Evolutionary conservation across 2,113 vertebrate species (phyloP).

Genomic region (Marmota monax): DNA sequence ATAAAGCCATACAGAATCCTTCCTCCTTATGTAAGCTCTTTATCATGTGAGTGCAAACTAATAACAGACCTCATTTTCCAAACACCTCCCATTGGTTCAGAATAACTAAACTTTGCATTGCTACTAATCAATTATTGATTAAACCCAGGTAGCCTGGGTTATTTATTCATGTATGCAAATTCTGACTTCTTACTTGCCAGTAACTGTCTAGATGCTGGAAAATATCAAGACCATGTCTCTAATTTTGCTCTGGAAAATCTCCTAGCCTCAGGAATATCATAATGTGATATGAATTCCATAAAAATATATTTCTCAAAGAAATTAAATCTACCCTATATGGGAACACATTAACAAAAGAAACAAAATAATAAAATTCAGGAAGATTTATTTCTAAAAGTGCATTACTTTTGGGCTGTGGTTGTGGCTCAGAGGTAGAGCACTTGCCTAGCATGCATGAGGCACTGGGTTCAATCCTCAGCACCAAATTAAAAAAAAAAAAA

Average conservation of each 20-base stretch:
- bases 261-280: not conserved
- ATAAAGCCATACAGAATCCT: not conserved
- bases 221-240: not conserved
- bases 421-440: too few relatives aligned
- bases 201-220: not conserved
- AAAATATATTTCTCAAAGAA: not conserved
- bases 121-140: not conserved
- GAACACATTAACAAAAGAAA: not conserved
- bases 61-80: not conserved
- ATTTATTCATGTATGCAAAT: slow-evolving; percentile 3
- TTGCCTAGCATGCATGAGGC: too few relatives aligned
- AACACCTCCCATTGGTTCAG: not conserved
- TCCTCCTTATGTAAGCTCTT: not conserved
- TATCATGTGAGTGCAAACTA: not conserved
- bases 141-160: not conserved
- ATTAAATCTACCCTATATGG: not conserved
- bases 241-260: not conserved
- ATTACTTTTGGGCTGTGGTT: not conserved
- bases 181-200: not conserved
- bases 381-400: not conserved
- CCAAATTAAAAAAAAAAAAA: too few relatives aligned
- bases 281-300: not conserved
- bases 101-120: not conserved
- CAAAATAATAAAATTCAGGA: not conserved
- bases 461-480: too few relatives aligned